phyloP scores from a whole-genome alignment of 2,888 invertebrate species.

The Sinotaia quadrata region DNA sequence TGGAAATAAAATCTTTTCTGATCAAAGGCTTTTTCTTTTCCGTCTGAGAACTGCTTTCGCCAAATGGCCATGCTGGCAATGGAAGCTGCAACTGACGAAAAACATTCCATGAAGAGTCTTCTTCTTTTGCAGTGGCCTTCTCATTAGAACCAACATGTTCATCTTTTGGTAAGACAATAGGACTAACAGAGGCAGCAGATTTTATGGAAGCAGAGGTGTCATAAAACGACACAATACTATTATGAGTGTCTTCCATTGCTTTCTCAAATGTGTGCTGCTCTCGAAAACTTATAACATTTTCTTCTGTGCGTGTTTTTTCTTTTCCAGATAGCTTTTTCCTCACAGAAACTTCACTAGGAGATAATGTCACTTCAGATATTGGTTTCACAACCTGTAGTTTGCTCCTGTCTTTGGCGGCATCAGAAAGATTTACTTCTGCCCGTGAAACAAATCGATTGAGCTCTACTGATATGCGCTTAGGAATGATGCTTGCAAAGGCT shows the following conservation, averaged over 20 bases:
- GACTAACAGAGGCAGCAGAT: background rate
- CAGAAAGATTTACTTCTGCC: background rate
- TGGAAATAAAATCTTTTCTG: conserved; percentile 50
- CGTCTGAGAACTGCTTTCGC: conserved; percentile 9
- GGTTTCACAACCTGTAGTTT: background rate
- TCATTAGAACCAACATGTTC: background rate
- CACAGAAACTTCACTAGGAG: background rate
- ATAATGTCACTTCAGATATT: background rate
- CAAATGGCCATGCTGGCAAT: conserved; percentile 23
- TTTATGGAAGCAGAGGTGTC: conserved; percentile 28
- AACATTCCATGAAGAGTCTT: conserved; percentile 14
- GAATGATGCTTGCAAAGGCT: conserved; percentile 9
- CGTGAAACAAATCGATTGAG: background rate
- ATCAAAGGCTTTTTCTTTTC: conserved; percentile 42
- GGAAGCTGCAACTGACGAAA: conserved; percentile 16
- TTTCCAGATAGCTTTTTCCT: background rate
- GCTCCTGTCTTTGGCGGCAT: background rate
- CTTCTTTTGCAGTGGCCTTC: conserved; percentile 10
- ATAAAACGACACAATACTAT: conserved; percentile 44
- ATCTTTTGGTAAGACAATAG: background rate
- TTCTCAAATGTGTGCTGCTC: conserved; percentile 33
- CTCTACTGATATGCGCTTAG: conserved; percentile 4
- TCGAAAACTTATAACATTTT: too few species aligned
- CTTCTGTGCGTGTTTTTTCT: background rate
- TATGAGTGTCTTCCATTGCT: conserved; percentile 40